Evolutionary conservation across 2,888 invertebrate species (phyloP).

Genomic region (Alloscopus bannaensis): DNA sequence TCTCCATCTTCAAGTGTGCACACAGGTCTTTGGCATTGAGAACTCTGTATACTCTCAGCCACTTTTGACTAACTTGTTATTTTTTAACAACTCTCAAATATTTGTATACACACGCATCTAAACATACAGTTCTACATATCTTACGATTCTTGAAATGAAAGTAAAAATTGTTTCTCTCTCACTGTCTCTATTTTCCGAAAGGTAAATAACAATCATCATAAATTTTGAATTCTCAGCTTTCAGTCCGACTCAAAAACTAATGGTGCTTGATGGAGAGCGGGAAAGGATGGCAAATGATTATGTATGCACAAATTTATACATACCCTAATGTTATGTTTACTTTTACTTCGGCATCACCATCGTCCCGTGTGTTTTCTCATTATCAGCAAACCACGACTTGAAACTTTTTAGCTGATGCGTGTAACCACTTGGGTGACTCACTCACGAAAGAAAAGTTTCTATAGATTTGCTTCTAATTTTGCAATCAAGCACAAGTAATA

Average conservation of each 20-base stretch:
- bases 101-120: no score
- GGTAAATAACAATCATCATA: neutral
- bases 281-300: neutral
- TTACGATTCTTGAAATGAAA: no score
- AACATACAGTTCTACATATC: no score
- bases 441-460: neutral
- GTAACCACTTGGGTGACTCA: neutral
- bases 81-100: no score
- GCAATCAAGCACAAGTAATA: no score
- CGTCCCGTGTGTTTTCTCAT: constrained; percentile 26
- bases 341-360: neutral
- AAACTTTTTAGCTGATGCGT: neutral
- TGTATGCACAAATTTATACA: neutral
- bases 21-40: neutral
- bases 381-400: constrained; percentile 32
- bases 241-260: neutral
- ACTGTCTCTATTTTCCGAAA: no score
- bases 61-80: neutral
- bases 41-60: neutral
- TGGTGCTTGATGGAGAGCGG: neutral
- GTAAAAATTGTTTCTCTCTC: no score
- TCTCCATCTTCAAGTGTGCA: neutral
- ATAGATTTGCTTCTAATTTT: constrained; percentile 7
- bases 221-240: neutral
- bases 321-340: neutral